A percentile compares a stretch with the other conserved stretches of the same genome.
These are phyloP conservation scores for Mya arenaria DNA, from an alignment of 1,140 invertebrate species.

Conservation along the genomic window DNA sequence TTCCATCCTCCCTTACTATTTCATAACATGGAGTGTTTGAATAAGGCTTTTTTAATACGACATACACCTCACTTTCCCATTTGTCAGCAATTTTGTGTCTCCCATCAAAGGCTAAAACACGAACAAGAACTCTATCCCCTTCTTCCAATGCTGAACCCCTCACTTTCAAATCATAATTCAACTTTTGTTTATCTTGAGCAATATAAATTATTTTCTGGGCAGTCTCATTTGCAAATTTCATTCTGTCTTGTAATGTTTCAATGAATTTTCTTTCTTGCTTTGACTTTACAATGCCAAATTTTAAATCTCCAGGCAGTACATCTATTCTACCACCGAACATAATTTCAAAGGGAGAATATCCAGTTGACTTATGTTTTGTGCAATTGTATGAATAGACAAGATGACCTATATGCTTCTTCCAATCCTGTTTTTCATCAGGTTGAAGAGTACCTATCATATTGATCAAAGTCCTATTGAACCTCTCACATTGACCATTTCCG, in stretches of 20 bases:
- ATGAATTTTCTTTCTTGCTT: too few relatives aligned
- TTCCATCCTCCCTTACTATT: not conserved
- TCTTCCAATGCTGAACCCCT: too few relatives aligned
- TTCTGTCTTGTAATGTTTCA: too few relatives aligned
- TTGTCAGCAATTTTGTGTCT: slow-evolving; percentile 1
- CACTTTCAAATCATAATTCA: too few relatives aligned
- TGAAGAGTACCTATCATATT: slow-evolving; percentile 35
- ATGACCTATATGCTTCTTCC: too few relatives aligned
- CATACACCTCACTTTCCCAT: not conserved
- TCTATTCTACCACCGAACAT: too few relatives aligned
- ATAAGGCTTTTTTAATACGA: not conserved
- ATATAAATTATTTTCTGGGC: too few relatives aligned
- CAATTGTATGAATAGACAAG: too few relatives aligned
- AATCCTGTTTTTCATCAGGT: not conserved
- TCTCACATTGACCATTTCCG: slow-evolving; percentile 32
- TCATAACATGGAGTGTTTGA: not conserved
- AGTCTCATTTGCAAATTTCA: too few relatives aligned
- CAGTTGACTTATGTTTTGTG: not conserved
- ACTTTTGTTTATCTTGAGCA: too few relatives aligned
- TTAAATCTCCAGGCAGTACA: too few relatives aligned
- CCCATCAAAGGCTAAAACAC: not conserved
- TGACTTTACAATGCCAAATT: too few relatives aligned
- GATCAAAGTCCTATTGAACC: slow-evolving; percentile 46
- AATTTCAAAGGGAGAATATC: slow-evolving; percentile 10
- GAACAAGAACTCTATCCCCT: not conserved